Evolutionary conservation across 1,140 invertebrate species (phyloP), one percentile per base, ranked within the genome.

Genomic region (Drosophila pandora): DNA sequence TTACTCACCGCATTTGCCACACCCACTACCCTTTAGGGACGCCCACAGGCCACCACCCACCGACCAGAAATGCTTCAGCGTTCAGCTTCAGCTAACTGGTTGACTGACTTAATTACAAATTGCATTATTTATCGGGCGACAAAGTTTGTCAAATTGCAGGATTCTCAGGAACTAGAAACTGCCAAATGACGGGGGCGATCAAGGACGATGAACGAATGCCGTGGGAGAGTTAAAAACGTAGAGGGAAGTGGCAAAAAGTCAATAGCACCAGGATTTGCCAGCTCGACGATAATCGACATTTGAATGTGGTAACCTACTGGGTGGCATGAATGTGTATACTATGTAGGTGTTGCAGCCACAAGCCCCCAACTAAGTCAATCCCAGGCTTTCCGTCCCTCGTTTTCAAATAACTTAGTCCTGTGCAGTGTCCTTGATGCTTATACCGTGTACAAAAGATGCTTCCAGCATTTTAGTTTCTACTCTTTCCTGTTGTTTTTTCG

Each of bases 81-180:
- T n/a, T 12, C 34, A 12, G 34, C 34, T 37, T 37, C 10, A n/a
- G 37, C 68, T 48, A 21, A 54, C 73, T 77, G 82, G 73, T 57
- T 85, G 81, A 87, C 79, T 87, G 83, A 83, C 82, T 87, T 87
- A 88, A 87, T 88, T 88, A 88, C 83, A 88, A 87, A 83, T 88
- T 87, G 84, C 83, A 87, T 87, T 87, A 87, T 87, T 87, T 89
- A 87, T 79, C 83, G 60, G 78, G 70, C 84, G 77, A 69, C 79
- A 87, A 83, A 87, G 83, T 87, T 87, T 84, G 84, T 87, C 83
- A 87, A 87, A 87, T 84, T 88, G 76, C 64, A 81, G 59, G 28
- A 25, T 37, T 41, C 34, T 12, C 13, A 50, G 21, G 32, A 43
- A 17, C 13, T 43, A 13, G 32, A 34, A 49, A 13, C 6, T 22